These are phyloP conservation scores for Trichonephila clavipes DNA, from an alignment of 1,140 invertebrate species.

Conservation along the genomic window DNA sequence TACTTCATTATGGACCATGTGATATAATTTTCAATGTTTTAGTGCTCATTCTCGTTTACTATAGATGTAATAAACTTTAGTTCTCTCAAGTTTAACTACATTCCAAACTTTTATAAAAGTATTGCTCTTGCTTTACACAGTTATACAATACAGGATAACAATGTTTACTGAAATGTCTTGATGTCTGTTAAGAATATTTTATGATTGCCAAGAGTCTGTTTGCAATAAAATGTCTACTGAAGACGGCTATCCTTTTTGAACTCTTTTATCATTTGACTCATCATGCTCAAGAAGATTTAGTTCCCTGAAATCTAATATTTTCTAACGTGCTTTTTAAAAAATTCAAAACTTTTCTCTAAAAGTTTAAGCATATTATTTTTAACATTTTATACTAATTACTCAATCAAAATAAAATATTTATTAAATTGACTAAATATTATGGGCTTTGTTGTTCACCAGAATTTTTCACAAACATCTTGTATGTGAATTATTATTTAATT, in stretches of 20 bases:
- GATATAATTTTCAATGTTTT: background rate
- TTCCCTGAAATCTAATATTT: too few relatives aligned
- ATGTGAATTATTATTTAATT: too few relatives aligned
- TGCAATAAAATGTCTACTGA: constrained; percentile 57
- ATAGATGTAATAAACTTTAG: background rate
- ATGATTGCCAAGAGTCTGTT: constrained; percentile 49
- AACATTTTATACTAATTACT: too few relatives aligned
- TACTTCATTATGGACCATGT: background rate
- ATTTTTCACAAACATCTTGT: too few relatives aligned
- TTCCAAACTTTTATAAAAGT: background rate
- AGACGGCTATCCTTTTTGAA: background rate
- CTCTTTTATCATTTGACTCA: too few relatives aligned
- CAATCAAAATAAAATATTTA: too few relatives aligned
- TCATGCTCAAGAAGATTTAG: too few relatives aligned
- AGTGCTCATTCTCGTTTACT: background rate
- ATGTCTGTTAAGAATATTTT: constrained; percentile 47
- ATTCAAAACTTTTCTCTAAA: too few relatives aligned
- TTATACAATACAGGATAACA: background rate
- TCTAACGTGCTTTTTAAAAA: too few relatives aligned
- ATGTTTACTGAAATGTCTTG: constrained; percentile 35
- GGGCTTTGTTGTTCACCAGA: too few relatives aligned
- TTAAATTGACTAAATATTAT: too few relatives aligned
- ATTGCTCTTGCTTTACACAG: background rate
- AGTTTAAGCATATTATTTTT: too few relatives aligned
- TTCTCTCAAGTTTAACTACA: background rate